Conservation (phyloP, 2,797 vertebrate genomes). For the Molothrus ater region DNA sequence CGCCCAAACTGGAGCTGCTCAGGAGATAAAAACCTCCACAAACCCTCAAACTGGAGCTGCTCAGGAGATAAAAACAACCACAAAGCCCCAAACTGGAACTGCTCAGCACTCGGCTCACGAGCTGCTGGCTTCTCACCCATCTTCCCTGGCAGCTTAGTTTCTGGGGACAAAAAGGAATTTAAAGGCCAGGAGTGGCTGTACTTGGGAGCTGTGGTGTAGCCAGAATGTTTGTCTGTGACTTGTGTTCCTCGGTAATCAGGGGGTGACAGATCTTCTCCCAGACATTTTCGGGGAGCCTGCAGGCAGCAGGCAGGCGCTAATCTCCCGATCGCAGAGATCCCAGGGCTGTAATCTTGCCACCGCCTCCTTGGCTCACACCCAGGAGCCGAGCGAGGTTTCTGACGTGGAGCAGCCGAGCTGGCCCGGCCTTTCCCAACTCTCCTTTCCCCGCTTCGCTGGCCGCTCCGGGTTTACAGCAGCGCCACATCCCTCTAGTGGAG, state of each 20-base stretch:
- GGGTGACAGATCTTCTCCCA: neutral
- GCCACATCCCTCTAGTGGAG: constrained; percentile 6
- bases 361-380: neutral
- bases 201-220: neutral
- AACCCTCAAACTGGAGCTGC: neutral
- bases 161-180: neutral
- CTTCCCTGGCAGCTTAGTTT: neutral
- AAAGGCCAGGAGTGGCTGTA: neutral
- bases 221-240: neutral
- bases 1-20: neutral
- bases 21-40: neutral
- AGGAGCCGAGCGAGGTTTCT: neutral
- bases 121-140: neutral
- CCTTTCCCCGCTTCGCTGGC: neutral
- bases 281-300: neutral
- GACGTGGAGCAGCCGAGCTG: neutral
- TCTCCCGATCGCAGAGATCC: constrained; percentile 1
- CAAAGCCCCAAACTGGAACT: neutral
- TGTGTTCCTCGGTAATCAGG: neutral
- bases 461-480: neutral
- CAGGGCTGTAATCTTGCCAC: neutral
- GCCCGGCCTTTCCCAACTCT: neutral
- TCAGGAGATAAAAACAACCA: neutral
- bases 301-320: neutral
- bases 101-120: neutral